Evolutionary conservation across 2,797 vertebrate genomes (phyloP), one percentile per base, ranked within the genome.

Genomic region (Manis pentadactyla): DNA sequence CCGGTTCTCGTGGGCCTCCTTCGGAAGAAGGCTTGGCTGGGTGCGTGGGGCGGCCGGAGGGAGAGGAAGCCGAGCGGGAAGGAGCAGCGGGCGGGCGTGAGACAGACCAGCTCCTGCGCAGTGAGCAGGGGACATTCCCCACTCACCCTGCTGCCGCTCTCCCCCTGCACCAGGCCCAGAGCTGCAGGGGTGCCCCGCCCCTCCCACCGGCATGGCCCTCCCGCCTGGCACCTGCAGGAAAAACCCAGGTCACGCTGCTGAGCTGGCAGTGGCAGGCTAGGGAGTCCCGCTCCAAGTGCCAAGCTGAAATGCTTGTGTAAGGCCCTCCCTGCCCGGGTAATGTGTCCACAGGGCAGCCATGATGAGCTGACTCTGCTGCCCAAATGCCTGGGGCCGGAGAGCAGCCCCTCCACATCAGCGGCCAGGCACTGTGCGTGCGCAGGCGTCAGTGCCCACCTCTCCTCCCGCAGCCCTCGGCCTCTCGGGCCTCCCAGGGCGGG

Each of bases 91-190:
- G 46, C 10, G 46, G 10, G 46, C 9, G 10, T 46, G 46, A 51
- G 42, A 74, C 1, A 4, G 8, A 55, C 55, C 29, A 0, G 25
- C 7, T 37, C 13, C 71, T 2, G 7, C 1, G 1, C 0, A 34
- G 49, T 0, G 0, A 37, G 12, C 0, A 29, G 85, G 46, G 46
- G 10, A 46, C 46, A 31, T 37, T 7, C n/a, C 31, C 11, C 3
- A 13, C 14, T 3, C n/a, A 29, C 14, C 5, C 21, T 15, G 74
- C 18, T 3, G 3, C 11, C 1, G 21, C 55, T 51, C 1, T 2
- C 8, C 7, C 55, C 53, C 27, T 11, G 37, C 23, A n/a, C 55
- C n/a, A 21, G 71, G 39, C 57, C 37, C 29, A 19, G 15, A 1
- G 37, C 29, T 4, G 18, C 0, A 18, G 42, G 25, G 59, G 31